Percentiles rank a stretch among this genome's conserved stretches.
These are phyloP conservation scores for Oryzias dopingdopingensis DNA, from an alignment of 2,797 vertebrate genomes.

Conservation along the genomic window DNA sequence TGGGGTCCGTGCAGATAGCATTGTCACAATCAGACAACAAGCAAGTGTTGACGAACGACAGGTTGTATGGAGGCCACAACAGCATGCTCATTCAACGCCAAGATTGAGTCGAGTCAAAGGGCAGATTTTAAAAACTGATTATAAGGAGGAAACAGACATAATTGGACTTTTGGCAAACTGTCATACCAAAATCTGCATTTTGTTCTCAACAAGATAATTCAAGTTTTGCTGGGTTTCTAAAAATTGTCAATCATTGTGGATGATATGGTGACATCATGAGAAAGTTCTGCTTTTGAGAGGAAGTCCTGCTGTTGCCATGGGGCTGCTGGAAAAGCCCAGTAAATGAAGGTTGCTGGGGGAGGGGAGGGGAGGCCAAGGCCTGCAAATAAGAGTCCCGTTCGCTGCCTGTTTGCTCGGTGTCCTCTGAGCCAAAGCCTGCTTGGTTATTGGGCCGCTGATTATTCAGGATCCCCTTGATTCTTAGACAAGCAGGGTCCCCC, in stretches of 20 bases:
- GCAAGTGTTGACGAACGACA: constrained; percentile 48
- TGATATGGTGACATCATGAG: constrained; percentile 78
- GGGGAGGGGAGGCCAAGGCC: constrained; percentile 50
- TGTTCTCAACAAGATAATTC: constrained; percentile 6
- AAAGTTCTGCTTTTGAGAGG: constrained; percentile 71
- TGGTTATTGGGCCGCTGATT: constrained; percentile 53
- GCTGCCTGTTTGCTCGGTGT: constrained; percentile 71
- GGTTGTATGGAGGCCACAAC: constrained; percentile 40
- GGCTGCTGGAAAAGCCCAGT: constrained; percentile 65
- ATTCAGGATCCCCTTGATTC: constrained; percentile 20
- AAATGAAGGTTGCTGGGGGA: constrained; percentile 67
- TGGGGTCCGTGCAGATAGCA: constrained; percentile 31
- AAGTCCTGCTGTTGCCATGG: constrained; percentile 74
- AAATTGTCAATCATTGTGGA: constrained; percentile 22
- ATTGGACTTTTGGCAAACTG: constrained; percentile 3
- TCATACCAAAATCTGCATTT: constrained; percentile 2
- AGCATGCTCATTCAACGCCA: constrained; percentile 43
- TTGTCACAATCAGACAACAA: constrained; percentile 46
- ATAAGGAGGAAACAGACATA: constrained; percentile 1
- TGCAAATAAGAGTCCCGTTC: constrained; percentile 77
- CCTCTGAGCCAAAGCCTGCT: constrained; percentile 54
- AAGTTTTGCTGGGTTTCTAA: constrained; percentile 21
- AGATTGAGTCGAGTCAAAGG: constrained; percentile 37
- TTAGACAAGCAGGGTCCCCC: constrained; percentile 28
- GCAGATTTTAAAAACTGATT: not conserved